phyloP scores from a whole-genome alignment of 1,140 invertebrate species.

The Battus philenor region DNA sequence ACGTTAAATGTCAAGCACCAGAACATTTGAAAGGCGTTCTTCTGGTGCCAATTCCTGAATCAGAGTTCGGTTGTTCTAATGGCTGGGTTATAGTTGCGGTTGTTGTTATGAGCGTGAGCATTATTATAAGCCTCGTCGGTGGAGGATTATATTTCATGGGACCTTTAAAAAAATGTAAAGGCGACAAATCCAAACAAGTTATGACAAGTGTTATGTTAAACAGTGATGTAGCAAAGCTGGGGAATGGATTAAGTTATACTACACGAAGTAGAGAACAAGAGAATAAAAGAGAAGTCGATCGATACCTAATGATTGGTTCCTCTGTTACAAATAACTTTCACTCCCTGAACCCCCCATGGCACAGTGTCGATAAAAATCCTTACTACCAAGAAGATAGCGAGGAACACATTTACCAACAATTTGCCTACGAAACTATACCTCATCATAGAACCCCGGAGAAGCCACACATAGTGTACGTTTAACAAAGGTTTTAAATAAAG shows the following conservation, averaged over 20 bases:
- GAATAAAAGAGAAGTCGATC: conserved; percentile 73
- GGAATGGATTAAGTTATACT: conserved; percentile 70
- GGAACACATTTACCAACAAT: conserved; percentile 77
- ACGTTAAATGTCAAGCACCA: conserved; percentile 76
- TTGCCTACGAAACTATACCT: conserved; percentile 76
- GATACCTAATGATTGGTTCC: conserved; percentile 76
- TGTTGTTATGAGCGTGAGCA: conserved; percentile 75
- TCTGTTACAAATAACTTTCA: conserved; percentile 77
- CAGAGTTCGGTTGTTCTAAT: conserved; percentile 78
- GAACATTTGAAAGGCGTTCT: conserved; percentile 67
- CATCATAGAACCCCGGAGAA: conserved; percentile 73
- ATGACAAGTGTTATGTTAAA: conserved; percentile 72
- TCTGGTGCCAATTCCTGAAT: conserved; percentile 76
- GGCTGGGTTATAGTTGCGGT: conserved; percentile 77
- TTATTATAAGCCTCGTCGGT: conserved; percentile 75
- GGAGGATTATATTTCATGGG: conserved; percentile 77
- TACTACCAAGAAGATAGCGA: conserved; percentile 71
- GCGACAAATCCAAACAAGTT: conserved; percentile 72
- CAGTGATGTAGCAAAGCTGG: conserved; percentile 68
- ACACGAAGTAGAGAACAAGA: conserved; percentile 67
- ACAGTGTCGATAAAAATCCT: conserved; percentile 73
- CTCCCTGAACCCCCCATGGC: conserved; percentile 76
- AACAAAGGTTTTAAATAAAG: conserved; percentile 64
- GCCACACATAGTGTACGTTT: conserved; percentile 81
- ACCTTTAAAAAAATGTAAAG: conserved; percentile 72